Base-by-base conservation (phyloP, 2,888 invertebrate genomes). In the Charanyca ferruginea region DNA sequence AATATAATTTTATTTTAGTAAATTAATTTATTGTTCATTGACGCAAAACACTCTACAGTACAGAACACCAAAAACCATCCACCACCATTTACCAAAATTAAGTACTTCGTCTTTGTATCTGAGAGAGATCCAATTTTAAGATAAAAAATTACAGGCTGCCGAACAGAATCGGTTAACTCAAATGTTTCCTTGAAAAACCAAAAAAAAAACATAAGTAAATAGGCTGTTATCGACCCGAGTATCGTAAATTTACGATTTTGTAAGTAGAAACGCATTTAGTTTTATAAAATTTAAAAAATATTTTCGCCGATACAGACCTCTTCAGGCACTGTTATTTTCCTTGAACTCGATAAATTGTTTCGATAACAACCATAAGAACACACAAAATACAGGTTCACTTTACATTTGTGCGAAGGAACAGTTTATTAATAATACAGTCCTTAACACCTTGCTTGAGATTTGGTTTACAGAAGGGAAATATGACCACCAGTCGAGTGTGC, bases 261-360 rank as follows among this genome's bases (percentile, higher is more conserved):
- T 8, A 61, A 22, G 28, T 63, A 48, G 9, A 28, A 28, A 16
- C 2, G 1, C 22, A 16, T 41, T 23, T 48, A 18, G 11, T 45
- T 59, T 23, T n/a, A 16, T 35, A 16, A 7, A 23, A 2, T 32
- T 45, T 54, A 35, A 28, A 45, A 18, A 45, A 45, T 42, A 18
- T n/a, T 64, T 16, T 64, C 18, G 35, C 41, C 32, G 53, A 11
- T 25, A 25, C 18, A 18, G 5, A 58, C 13, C 45, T 48, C 16
- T 41, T 49, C 11, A 4, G 1, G 25, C 41, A 35, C 41, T 35
- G 49, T 54, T 51, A 66, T 49, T 55, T 55, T 42, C 48, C 16
- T 13, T 51, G 28, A 32, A 54, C 23, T 22, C 54, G 54, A 72
- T 73, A 23, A 52, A 47, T 55, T 42, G 51, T 3, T 16, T 23